phyloP scores from a whole-genome alignment of 2,888 invertebrate species.

The Protophormia terraenovae region DNA sequence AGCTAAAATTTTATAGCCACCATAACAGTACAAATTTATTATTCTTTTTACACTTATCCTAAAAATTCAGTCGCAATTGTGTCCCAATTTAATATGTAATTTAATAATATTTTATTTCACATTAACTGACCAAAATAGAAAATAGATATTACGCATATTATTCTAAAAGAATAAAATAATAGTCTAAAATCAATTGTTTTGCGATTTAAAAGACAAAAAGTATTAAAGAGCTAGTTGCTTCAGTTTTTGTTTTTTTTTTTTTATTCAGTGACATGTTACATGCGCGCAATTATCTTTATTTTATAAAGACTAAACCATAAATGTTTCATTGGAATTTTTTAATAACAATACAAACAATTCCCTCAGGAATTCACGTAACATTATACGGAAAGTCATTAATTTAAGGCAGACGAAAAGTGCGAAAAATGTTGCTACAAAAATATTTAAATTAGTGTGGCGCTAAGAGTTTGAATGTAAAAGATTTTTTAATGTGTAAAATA shows the following conservation, averaged over 20 bases:
- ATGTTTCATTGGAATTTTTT: conserved; percentile 7
- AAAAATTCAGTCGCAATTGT: no score
- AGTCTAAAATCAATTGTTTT: neutral
- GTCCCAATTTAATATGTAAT: no score
- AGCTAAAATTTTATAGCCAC: no score
- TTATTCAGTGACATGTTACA: neutral
- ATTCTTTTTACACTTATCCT: no score
- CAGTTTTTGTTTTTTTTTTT: neutral
- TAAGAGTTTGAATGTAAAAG: no score
- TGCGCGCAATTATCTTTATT: neutral
- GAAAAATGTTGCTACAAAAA: neutral
- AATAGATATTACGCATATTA: neutral
- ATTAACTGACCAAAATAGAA: no score
- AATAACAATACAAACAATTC: neutral
- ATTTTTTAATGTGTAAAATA: no score
- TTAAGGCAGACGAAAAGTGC: neutral
- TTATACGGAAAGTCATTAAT: neutral
- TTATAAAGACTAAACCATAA: neutral
- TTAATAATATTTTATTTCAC: no score
- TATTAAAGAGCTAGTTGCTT: no score
- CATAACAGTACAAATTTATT: no score
- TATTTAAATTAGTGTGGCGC: neutral
- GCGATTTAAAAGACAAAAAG: neutral
- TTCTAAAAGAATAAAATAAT: neutral
- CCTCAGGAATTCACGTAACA: neutral